Base-by-base conservation (phyloP, 2,888 invertebrate species). In the Laothoe populi region DNA sequence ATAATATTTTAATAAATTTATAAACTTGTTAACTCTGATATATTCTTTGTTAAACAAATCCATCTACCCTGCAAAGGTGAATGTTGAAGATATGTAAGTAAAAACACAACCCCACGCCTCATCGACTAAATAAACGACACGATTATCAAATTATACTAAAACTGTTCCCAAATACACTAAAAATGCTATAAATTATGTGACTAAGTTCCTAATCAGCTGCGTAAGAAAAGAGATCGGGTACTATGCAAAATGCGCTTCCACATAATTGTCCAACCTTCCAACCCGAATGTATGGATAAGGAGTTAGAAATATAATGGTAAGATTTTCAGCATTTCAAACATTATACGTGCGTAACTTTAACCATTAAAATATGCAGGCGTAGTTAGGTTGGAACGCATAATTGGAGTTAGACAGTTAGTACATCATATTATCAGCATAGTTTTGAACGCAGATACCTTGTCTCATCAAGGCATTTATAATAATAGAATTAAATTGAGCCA, bases 1-100 rank as follows among this genome's bases (percentile, higher is more conserved):
- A 44, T 44, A 21, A 11, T 24, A 8, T 21, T 19, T 21, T 13
- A 11, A 2, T 23, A 24, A 13, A 1, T 5, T 4, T 35, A 19
- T 53, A 19, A 53, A 19, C 8, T 31, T 11, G 4, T 38, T 31
- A 53, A 49, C 49, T 19, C 2, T 31, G 31, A 35, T 53, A 53
- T 35, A 35, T n/a, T 10, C 35, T 53, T 16, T 11, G 19, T 35
- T 35, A 53, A 53, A 53, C 31, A 53, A 57, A 42, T 64, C 59
- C 16, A 59, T 62, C 49, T 64, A 65, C 53, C 53, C 53, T 53
- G 53, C 35, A 53, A 35, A 35, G 53, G 11, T 35, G 53, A 53
- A 53, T 53, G 31, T 31, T 53, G 53, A 35, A 53, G 49, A 49
- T 49, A 49, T 49, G 49, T 49, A 49, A 49, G 26, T 11, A 53